Evolutionary conservation across 2,113 vertebrate genomes (phyloP).

Genomic region (Sakesphorus luctuosus): DNA sequence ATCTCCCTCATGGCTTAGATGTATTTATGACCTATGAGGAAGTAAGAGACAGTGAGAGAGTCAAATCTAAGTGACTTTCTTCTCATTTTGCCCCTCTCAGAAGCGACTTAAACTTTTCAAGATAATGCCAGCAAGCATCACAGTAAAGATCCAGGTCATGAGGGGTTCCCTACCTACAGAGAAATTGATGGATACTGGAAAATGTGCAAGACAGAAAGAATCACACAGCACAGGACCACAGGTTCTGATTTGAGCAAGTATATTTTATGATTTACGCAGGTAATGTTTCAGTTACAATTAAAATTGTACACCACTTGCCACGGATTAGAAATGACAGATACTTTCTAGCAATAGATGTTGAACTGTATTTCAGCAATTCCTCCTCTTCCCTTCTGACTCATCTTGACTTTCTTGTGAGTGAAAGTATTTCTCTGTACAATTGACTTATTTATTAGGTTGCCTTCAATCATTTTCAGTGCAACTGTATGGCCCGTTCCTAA

Average conservation of each 20-base stretch:
- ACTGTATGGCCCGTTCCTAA: not conserved
- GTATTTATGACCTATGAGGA: not conserved
- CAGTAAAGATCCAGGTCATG: constrained; percentile 22
- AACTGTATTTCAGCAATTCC: not conserved
- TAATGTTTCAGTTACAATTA: not conserved
- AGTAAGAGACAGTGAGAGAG: not conserved
- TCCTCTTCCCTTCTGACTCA: not conserved
- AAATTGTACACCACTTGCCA: not conserved
- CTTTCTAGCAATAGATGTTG: not conserved
- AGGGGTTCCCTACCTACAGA: not conserved
- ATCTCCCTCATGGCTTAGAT: not conserved
- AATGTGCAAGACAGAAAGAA: not conserved
- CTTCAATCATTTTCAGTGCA: not conserved
- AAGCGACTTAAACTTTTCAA: constrained; percentile 44
- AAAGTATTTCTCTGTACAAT: not conserved
- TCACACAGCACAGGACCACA: not conserved
- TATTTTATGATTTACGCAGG: not conserved
- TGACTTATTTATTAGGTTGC: not conserved
- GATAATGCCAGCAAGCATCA: constrained; percentile 23
- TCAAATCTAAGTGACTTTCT: not conserved
- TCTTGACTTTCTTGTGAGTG: not conserved
- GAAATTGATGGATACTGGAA: not conserved
- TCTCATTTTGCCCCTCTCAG: not conserved
- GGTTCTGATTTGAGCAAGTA: not conserved
- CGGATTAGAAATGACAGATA: not conserved